phyloP scores from a whole-genome alignment of 1,140 invertebrate species.

The Magallana angulata region DNA sequence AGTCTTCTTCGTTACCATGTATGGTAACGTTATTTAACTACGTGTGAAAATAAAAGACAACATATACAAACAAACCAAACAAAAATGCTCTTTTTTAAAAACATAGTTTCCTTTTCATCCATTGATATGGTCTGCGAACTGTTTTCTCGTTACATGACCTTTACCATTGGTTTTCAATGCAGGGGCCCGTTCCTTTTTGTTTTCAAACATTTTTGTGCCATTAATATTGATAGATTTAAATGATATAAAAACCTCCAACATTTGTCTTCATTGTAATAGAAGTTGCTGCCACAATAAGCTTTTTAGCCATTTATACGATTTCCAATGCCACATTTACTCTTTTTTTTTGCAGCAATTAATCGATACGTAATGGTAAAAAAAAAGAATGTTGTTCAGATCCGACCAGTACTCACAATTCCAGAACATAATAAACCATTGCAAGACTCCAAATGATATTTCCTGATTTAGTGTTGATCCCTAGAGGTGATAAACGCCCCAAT shows the following conservation, averaged over 20 bases:
- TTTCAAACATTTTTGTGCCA: not conserved
- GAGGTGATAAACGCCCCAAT: not conserved
- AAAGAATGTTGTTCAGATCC: not conserved
- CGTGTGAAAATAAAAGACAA: not conserved
- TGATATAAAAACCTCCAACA: not conserved
- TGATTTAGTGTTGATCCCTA: not conserved
- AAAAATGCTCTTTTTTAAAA: not conserved
- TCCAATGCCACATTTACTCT: not conserved
- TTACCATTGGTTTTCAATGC: no score
- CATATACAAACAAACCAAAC: not conserved
- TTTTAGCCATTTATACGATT: not conserved
- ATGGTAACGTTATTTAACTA: not conserved
- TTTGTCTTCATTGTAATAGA: not conserved
- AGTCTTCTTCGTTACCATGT: not conserved
- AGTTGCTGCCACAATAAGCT: not conserved
- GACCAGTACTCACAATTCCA: not conserved
- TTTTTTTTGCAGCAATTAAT: not conserved
- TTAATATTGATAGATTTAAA: conserved; percentile 17
- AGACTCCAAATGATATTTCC: not conserved
- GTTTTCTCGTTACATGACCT: no score
- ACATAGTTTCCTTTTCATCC: no score
- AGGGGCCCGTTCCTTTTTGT: not conserved
- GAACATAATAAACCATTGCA: not conserved
- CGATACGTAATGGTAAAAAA: not conserved
- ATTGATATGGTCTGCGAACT: no score